These are phyloP conservation scores for Isaurus tuberculatus DNA, from an alignment of 92 coral and sea anemone species.

Conservation along the genomic window DNA sequence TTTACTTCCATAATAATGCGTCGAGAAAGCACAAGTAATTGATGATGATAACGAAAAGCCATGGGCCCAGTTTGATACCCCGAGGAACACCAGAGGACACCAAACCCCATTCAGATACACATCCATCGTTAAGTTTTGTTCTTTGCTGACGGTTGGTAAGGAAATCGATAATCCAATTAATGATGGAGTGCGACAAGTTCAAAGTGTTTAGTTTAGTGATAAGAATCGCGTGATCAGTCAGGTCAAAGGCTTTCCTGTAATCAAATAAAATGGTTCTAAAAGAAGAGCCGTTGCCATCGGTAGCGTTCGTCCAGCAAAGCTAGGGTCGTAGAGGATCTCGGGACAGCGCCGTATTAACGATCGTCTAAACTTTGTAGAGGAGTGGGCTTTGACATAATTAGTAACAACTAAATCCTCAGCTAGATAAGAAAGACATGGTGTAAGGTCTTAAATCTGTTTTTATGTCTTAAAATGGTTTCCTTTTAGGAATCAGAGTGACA, in stretches of 20 bases:
- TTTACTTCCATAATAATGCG: neutral
- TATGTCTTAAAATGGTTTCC: neutral
- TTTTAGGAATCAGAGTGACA: neutral
- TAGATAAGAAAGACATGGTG: neutral
- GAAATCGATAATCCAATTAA: constrained; percentile 4
- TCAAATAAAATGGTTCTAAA: constrained; percentile 27
- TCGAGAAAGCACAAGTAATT: neutral
- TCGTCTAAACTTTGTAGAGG: too few relatives aligned
- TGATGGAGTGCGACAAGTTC: neutral
- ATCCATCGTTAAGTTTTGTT: neutral
- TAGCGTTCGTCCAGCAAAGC: constrained; percentile 3
- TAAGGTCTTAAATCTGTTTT: neutral
- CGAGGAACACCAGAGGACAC: too few relatives aligned
- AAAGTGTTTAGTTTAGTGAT: neutral
- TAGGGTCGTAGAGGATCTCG: too few relatives aligned
- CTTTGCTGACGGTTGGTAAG: neutral
- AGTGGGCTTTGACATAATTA: too few relatives aligned
- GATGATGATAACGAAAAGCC: too few relatives aligned
- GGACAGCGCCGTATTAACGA: too few relatives aligned
- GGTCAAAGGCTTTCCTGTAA: constrained; percentile 27
- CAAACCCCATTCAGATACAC: too few relatives aligned
- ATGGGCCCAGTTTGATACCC: too few relatives aligned
- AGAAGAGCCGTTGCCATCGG: neutral
- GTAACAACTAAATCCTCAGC: too few relatives aligned
- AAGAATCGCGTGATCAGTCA: neutral